phyloP scores from a whole-genome alignment of 2,113 vertebrate genomes.

The Catagonus wagneri region DNA sequence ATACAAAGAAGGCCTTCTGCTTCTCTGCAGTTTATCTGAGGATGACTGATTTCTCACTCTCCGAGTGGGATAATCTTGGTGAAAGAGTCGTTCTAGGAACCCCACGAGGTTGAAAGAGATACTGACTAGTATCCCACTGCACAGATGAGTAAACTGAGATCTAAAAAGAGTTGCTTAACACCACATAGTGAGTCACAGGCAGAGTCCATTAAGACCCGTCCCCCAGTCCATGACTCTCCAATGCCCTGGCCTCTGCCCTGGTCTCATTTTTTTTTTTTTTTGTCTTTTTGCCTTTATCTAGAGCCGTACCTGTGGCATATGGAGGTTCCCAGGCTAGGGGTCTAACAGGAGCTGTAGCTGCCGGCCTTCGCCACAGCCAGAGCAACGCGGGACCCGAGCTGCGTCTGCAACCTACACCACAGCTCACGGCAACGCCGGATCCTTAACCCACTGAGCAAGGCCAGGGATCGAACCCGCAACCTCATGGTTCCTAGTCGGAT shows the following conservation, averaged over 20 bases:
- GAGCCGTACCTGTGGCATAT: no score
- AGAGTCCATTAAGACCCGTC: not conserved
- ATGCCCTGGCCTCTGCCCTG: not conserved
- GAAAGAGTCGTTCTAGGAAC: not conserved
- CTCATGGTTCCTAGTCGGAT: no score
- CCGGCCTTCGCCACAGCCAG: no score
- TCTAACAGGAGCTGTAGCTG: no score
- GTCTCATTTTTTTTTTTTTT: not conserved
- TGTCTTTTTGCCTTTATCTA: no score
- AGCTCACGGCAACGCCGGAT: no score
- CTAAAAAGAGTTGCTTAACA: constrained; percentile 6
- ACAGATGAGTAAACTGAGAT: constrained; percentile 51
- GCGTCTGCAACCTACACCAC: no score
- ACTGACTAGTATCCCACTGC: not conserved
- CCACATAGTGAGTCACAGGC: not conserved
- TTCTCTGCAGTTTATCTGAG: not conserved
- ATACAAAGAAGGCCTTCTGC: not conserved
- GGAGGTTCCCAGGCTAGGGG: no score
- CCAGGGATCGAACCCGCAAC: no score
- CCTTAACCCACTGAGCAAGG: no score
- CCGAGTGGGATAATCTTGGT: not conserved
- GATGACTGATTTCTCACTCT: not conserved
- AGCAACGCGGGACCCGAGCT: no score
- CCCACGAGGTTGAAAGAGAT: not conserved
- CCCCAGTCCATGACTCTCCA: not conserved